Evolutionary conservation across 2,113 vertebrate species (phyloP), one percentile per base, ranked within the genome.

Genomic region (Macquaria ambigua): DNA sequence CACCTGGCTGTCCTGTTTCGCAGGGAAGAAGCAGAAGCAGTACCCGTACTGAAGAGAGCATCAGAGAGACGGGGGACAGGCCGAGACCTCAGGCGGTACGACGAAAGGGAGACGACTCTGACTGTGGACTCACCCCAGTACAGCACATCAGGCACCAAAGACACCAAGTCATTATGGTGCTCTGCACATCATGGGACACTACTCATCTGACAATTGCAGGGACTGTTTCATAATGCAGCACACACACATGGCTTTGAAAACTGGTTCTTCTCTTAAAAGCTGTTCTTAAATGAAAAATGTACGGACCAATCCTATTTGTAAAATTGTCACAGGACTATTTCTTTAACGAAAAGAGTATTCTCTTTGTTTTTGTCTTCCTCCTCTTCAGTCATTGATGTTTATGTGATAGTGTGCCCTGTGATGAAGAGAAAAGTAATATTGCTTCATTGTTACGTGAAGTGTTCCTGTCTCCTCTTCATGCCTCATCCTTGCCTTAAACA

Each of bases 11-110:
- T 97, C 98, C 63, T 99, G 98, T 93, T 99, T 98, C 78, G 98
- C 98, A 0, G 98, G 98, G 82, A 99, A 99, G 94, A 99, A 97
- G 86, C 98, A 98, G 95, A 99, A 99, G 93, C 98, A 98, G 14
- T 99, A 99, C 86, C 98, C 98, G 0, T 99, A 99, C 93, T 99
- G 96, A 97, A 76, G 68, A 94, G 37, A 75, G 82, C 63, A 14
- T 28, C 0, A 0, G 71, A 59, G 53, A 58, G 74, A 78, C 20
- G 28, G 70, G 34, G 73, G 64, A 74, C 68, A 7, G 82, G 52
- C 61, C 2, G 85, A 66, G 82, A 80, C 89, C 84, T 79, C 74
- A 3, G 77, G 79, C n/a, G 66, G 83, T 41, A 48, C 28, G 16
- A 77, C 21, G n/a, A 87, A 83, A 82, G 79, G 77, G 83, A 91